Evolutionary conservation across 2,797 vertebrate species (phyloP).

Genomic region (Telmatherina bonti): DNA sequence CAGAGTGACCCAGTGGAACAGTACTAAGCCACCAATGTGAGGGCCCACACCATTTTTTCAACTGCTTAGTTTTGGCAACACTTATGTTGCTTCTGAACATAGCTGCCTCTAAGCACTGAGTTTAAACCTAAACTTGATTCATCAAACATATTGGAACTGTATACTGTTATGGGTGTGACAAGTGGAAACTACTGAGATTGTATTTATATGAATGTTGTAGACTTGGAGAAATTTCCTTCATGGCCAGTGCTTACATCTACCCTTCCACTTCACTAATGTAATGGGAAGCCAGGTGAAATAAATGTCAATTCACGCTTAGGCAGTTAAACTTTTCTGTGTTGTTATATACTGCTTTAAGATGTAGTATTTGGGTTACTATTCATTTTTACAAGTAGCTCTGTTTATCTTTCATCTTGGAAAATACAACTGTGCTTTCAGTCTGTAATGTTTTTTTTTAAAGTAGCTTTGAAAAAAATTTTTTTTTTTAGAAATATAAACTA

Average conservation of each 20-base stretch:
- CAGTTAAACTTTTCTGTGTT: conserved; percentile 57
- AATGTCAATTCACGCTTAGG: conserved; percentile 62
- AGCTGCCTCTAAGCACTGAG: conserved; percentile 43
- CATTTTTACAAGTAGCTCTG: conserved; percentile 51
- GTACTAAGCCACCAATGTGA: conserved; percentile 42
- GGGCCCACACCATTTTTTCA: conserved; percentile 40
- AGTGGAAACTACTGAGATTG: conserved; percentile 51
- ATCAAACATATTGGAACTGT: conserved; percentile 55
- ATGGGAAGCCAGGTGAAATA: conserved; percentile 41
- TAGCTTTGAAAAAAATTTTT: conserved; percentile 60
- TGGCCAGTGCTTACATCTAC: conserved; percentile 76
- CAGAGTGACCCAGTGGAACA: conserved; percentile 83
- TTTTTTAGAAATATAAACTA: conserved; percentile 74
- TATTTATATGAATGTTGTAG: conserved; percentile 58
- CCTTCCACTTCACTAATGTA: conserved; percentile 25
- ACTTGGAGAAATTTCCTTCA: conserved; percentile 42
- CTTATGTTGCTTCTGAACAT: conserved; percentile 44
- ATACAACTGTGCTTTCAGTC: conserved; percentile 35
- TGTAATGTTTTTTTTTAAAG: conserved; percentile 53
- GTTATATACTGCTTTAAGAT: conserved; percentile 54
- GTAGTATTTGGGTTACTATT: conserved; percentile 56
- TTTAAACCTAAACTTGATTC: conserved; percentile 43
- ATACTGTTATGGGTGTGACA: conserved; percentile 63
- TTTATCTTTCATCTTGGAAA: conserved; percentile 48
- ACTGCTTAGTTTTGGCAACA: conserved; percentile 34